Conservation (phyloP, 2,797 vertebrate genomes). For the Setipinna tenuifilis region DNA sequence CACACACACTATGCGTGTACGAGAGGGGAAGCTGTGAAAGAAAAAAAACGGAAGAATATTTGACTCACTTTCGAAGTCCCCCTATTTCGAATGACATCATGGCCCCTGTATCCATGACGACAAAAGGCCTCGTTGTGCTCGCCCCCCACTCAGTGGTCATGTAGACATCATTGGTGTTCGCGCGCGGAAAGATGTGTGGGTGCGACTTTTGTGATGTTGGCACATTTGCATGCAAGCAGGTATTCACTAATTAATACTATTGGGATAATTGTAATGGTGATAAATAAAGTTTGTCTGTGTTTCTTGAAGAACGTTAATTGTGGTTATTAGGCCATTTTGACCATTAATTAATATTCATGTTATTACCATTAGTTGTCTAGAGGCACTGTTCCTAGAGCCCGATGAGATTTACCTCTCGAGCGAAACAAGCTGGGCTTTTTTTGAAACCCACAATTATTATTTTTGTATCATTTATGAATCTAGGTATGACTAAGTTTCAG, state of each 20-base stretch:
- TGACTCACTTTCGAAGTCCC: constrained; percentile 18
- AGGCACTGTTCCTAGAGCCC: no score
- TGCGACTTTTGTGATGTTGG: background rate
- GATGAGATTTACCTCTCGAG: no score
- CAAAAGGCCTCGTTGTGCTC: background rate
- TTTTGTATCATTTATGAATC: no score
- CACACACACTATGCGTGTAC: no score
- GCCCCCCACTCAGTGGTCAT: background rate
- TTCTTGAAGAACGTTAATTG: background rate
- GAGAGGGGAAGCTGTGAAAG: background rate
- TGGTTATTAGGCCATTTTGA: no score
- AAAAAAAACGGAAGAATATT: constrained; percentile 2
- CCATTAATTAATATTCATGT: no score
- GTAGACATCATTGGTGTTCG: background rate
- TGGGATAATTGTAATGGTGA: background rate
- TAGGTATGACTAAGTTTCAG: background rate
- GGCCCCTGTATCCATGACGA: constrained; percentile 14
- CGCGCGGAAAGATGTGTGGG: constrained; percentile 7
- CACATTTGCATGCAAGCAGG: background rate
- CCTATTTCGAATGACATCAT: constrained; percentile 12
- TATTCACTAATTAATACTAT: background rate
- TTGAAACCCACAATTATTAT: no score
- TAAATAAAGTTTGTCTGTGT: background rate
- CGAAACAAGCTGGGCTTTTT: no score
- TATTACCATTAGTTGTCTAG: no score